Evolutionary conservation across 1,140 invertebrate species (phyloP), one percentile per base, ranked within the genome.

Genomic region (Caenorhabditis remanei): DNA sequence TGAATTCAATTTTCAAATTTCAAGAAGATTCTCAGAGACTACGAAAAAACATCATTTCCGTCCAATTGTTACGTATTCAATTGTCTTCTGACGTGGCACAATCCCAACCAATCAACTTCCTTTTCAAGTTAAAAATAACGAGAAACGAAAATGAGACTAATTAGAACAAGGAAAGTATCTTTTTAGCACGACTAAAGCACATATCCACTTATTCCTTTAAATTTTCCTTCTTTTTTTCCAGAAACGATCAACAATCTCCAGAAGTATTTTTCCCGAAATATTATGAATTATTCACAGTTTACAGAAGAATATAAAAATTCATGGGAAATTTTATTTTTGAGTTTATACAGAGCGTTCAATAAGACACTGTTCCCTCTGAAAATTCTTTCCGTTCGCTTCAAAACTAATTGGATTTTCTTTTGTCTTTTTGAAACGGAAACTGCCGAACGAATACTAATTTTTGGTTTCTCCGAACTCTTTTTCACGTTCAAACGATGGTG

Each of bases 91-190:
- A 16, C 50, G 50, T 53, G 50, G 11, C 50, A 53, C 50, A 53
- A 53, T 53, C 50, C 50, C 11, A 53, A 11, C 5, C 16, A 11
- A 11, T 50, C 50, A 14, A 14, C 50, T 53, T 53, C 50, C 16
- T 53, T 53, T 67, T 75, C 83, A 83, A 50, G 61, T 65, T 65
- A 40, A 40, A 65, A 65, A 65, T 40, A 65, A 65, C 61, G 61
- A 40, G 24, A 32, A 21, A 71, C 14, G 13, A 16, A 67, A 71
- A 71, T 43, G 65, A 71, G 65, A 46, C 65, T 71, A 71, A 71
- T 71, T 71, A 71, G 65, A n/a, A 46, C 9, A 32, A 71, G 32
- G 32, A 71, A 19, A 43, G 41, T 46, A 43, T 46, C 9, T 71
- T 71, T 43, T 16, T 71, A 43, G 21, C 32, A 40, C 24, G 3